Percentiles rank a stretch among this genome's conserved stretches.
These are phyloP conservation scores for Tilapia sparmanii DNA, from an alignment of 2,113 vertebrate species.

Conservation along the genomic window DNA sequence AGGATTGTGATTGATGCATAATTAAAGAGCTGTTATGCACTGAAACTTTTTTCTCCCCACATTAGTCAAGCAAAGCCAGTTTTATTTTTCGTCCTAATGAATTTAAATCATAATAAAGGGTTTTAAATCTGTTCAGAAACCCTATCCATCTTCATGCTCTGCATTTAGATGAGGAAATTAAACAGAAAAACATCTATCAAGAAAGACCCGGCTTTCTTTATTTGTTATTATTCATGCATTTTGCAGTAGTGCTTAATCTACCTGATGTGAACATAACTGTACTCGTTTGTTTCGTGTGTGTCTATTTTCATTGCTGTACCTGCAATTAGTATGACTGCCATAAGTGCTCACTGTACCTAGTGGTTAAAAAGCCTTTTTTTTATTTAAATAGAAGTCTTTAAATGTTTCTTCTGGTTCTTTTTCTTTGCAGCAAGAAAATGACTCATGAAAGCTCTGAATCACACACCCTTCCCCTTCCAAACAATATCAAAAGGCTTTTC, in stretches of 20 bases:
- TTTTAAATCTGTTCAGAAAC: background rate
- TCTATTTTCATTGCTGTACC: background rate
- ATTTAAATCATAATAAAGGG: background rate
- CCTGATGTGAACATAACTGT: background rate
- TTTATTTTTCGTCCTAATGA: background rate
- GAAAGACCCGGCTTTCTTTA: background rate
- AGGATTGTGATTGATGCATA: background rate
- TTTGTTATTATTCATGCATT: background rate
- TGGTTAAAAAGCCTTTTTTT: background rate
- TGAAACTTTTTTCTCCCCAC: background rate
- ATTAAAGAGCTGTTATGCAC: background rate
- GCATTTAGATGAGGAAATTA: background rate
- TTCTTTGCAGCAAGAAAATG: background rate
- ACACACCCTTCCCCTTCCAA: background rate
- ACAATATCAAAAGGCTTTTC: slow-evolving; percentile 4
- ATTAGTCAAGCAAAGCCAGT: background rate
- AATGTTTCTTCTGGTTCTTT: background rate
- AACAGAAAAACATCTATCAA: background rate
- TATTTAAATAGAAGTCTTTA: background rate
- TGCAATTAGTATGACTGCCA: background rate
- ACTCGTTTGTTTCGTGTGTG: background rate
- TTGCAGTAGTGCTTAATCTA: background rate
- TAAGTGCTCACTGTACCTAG: background rate
- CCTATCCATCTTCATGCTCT: background rate
- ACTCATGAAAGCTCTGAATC: background rate